Evolutionary conservation across 2,888 invertebrate species (phyloP), one percentile per base, ranked within the genome.

Genomic region (Dusona sp.): DNA sequence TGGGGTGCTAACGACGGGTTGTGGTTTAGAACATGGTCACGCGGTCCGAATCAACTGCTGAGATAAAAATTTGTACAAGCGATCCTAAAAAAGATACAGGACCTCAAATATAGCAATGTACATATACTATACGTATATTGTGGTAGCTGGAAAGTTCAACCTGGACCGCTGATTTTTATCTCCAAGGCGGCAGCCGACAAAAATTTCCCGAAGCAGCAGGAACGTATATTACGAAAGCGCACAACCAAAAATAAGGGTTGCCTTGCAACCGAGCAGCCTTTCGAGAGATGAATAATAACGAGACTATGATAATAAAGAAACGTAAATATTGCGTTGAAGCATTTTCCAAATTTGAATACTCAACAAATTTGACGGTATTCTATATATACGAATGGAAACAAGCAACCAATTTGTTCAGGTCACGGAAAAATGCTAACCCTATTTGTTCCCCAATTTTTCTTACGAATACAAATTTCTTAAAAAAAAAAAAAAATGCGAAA

Each of bases 301-400:
- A 67, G 87, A 90, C 91, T 92, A 91, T 91, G 91, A 91, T 92
- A 91, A 92, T 92, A 90, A 89, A 89, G 90, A 90, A 65, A 38
- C 29, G 57, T 64, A 19, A 70, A 65, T 45, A 51, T 54, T 72
- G 51, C n/a, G 38, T 84, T 74, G 48, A 48, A 79, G 85, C 83
- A 83, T 80, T 88, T 82, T 67, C 45, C 57, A 84, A 79, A 87
- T 88, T 89, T 86, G 90, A 90, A 90, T 88, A 89, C 79, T 73
- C 84, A 77, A 72, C 84, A 73, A 78, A 75, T 13, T 22, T 25
- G 3, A 29, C 4, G 19, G 38, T 57, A 22, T 38, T 45, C 4
- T 61, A 29, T 29, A 16, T 16, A 42, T 19, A 4, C 7, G 48
- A 48, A n/a, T 1, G 19, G 16, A 61, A 61, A 29, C 7, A 61